Base-by-base conservation (phyloP, 2,888 invertebrate genomes). In the Abscondita cerata region DNA sequence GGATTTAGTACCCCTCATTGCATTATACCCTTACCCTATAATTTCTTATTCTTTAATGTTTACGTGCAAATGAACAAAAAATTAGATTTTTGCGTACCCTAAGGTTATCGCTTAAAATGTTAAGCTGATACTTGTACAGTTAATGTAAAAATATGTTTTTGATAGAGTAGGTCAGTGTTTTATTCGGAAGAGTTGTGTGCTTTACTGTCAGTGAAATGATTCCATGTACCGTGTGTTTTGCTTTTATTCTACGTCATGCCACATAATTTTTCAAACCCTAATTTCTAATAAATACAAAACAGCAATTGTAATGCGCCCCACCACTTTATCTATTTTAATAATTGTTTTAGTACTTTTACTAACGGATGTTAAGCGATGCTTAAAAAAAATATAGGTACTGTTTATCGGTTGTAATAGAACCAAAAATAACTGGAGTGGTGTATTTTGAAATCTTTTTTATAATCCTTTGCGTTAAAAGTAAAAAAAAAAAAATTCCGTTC, bases 1-100 rank as follows among this genome's bases (percentile, higher is more conserved):
- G 44, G 51, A 57, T 15, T 44, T 51, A 12, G 15, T 33, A 19
- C 36, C 50, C 40, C 41, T 13, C 19, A 12, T 48, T 44, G 44
- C 44, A 18, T 44, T 44, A 44, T 44, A 8, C n/a, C 16, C 18
- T 18, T 19, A 44, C 44, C 44, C 44, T 44, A 44, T n/a, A 36
- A 36, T 36, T 44, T 40, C 16, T 40, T 18, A 18, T 44, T 44
- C 18, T 44, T 18, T 16, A 36, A 36, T 36, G 36, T 18, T 18
- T 44, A n/a, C 18, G 44, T 19, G 44, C 11, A 44, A 13, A 44
- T 44, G 19, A 13, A 40, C 40, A 40, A 13, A 15, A 40, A 40
- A 36, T 36, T 9, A 36, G 36, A 36, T 36, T 36, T 36, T 25
- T 25, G 12, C 12, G 5, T 36, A n/a, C 36, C 36, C 11, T 36